Base-by-base conservation (phyloP, 1,140 invertebrate species). In the Bilobella aurantiaca region DNA sequence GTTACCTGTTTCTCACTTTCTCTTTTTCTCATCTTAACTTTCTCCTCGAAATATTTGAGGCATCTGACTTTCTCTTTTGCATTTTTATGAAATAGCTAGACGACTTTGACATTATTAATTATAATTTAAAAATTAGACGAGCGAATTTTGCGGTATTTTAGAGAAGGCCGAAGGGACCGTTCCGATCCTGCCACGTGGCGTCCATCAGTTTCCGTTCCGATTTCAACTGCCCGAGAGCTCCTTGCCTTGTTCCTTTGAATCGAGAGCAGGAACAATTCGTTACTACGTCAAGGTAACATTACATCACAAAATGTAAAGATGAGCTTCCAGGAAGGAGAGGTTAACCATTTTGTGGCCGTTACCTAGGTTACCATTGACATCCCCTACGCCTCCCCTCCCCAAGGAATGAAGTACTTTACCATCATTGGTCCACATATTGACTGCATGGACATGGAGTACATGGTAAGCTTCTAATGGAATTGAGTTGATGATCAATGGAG, bases 341-440 rank as follows among this genome's bases (percentile, higher is more conserved):
- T n/a, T n/a, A n/a, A n/a, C n/a, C n/a, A n/a, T n/a, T n/a, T n/a
- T n/a, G n/a, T n/a, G n/a, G n/a, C n/a, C n/a, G n/a, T n/a, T n/a
- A n/a, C n/a, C 25, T 62, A 79, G 76, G 81, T 86, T 1, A 87
- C 87, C 8, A 82, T 90, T 31, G 88, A 91, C 74, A 89, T 90
- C 72, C 88, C 89, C 0, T 90, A 90, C 74, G 87, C 87, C 2
- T 90, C 87, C 56, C 87, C 88, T 2, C 89, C 89, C 0, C 88
- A 91, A 77, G 87, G 87, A 1, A 87, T 90, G 78, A 90, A 90
- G 75, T 91, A 91, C 75, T 91, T 91, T 75, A 89, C 88, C 0
- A 81, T 91, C 34, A 88, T 91, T 71, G 89, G 88, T 21, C 88
- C 89, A 16, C 86, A 89, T 73, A 89, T 89, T 72, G 89, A 91